Evolutionary conservation across 2,113 vertebrate species (phyloP).

Genomic region (Phaetusa simplex): DNA sequence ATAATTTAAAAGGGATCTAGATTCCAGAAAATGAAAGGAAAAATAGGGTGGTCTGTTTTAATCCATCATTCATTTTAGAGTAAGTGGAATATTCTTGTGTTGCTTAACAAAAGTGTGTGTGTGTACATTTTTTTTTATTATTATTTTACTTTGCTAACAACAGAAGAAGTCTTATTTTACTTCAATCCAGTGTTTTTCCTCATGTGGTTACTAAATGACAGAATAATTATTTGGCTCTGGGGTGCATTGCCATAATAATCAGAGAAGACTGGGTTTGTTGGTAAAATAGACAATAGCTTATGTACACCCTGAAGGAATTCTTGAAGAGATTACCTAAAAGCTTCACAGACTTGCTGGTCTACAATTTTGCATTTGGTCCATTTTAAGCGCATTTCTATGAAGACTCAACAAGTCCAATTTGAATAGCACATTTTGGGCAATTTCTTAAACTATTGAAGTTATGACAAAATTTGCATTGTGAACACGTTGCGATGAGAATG

Average conservation of each 20-base stretch:
- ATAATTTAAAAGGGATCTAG: background rate
- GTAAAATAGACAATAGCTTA: background rate
- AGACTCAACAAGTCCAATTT: background rate
- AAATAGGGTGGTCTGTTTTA: background rate
- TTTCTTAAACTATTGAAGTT: background rate
- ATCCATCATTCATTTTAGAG: background rate
- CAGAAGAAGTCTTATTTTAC: background rate
- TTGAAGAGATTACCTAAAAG: background rate
- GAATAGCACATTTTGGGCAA: background rate
- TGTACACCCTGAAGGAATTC: background rate
- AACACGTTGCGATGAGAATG: background rate
- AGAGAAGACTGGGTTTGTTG: background rate
- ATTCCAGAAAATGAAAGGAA: background rate
- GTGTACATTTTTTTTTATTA: rapidly evolving
- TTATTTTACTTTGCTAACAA: background rate
- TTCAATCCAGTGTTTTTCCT: background rate
- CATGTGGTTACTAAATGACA: background rate
- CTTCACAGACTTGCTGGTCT: background rate
- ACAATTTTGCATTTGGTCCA: background rate
- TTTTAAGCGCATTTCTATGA: background rate
- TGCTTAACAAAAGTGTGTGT: background rate
- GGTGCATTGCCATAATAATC: background rate
- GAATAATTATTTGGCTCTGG: background rate
- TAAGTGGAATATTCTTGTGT: background rate
- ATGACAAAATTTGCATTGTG: background rate